phyloP scores from a whole-genome alignment of 2,113 vertebrate genomes.

The Cyphomyrus discorhynchus region DNA sequence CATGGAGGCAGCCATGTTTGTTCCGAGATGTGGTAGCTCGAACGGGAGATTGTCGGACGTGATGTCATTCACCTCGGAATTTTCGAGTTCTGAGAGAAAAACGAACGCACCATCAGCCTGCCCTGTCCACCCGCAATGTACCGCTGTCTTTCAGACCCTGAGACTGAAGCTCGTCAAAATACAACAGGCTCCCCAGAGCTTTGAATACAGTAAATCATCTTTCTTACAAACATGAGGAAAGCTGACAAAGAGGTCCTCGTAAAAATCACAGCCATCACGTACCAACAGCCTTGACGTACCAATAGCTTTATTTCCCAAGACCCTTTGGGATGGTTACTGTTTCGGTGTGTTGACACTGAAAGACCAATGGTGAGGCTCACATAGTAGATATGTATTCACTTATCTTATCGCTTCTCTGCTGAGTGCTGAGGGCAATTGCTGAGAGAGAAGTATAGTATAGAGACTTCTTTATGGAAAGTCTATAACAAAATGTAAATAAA shows the following conservation, averaged over 20 bases:
- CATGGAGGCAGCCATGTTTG: too few relatives aligned
- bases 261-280: slow-evolving; percentile 7
- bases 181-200: not conserved
- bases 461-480: not conserved
- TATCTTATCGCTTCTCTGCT: not conserved
- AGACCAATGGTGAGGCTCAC: not conserved
- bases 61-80: too few relatives aligned
- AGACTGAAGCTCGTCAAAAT: slow-evolving; percentile 22
- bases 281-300: slow-evolving; percentile 4
- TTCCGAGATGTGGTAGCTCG: too few relatives aligned
- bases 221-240: slow-evolving; percentile 41
- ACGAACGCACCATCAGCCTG: not conserved
- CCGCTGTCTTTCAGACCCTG: not conserved
- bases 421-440: not conserved
- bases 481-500: not conserved
- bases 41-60: too few relatives aligned
- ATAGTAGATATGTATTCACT: slow-evolving; percentile 3
- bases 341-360: not conserved
- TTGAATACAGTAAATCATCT: slow-evolving; percentile 19
- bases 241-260: slow-evolving; percentile 35
- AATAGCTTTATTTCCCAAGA: slow-evolving; percentile 33
- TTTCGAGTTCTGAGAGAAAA: too few relatives aligned
- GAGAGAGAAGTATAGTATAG: not conserved
- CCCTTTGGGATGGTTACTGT: slow-evolving; percentile 8
- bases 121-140: not conserved